Base-by-base conservation (phyloP, 2,888 invertebrate species). In the Myopa tessellatipennis region DNA sequence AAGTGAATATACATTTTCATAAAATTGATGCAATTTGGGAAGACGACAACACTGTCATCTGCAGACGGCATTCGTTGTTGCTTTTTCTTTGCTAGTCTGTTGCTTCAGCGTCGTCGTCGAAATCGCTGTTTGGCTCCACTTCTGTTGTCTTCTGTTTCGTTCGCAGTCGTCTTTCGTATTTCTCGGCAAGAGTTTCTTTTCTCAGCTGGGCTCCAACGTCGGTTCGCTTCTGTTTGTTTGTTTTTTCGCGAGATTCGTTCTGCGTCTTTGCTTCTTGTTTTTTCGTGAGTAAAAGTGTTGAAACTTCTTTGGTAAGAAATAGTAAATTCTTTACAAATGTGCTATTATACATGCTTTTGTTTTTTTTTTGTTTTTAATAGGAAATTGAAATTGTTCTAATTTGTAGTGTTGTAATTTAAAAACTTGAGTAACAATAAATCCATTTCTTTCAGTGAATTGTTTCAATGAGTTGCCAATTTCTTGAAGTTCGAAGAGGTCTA, bases 121-220 rank as follows among this genome's bases (percentile, higher is more conserved):
- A 18, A 40, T 8, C 45, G 45, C n/a, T 50, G 26, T 18, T n/a
- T 26, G 18, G n/a, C 52, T 45, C 12, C 12, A 63, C 26, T 63
- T 63, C 61, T 10, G 12, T 26, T 4, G 26, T 26, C 61, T 63
- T 63, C 61, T 34, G 61, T 26, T 50, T 50, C 8, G n/a, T 50
- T n/a, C 8, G 45, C 73, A 74, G 74, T 65, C 52, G 52, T 55
- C 8, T 10, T 74, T 74, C 63, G 74, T 52, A 67, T 52, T 74
- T 74, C 74, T 65, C 58, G 38, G n/a, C 36, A 74, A 38, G 52
- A 67, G 74, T 18, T 65, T 65, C 18, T n/a, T 12, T 74, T 50
- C 8, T 50, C 52, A 65, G n/a, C 18, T 38, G 60, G 10, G 72
- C 61, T 60, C 16, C 67, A 18, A 36, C 36, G 45, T 18, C 50